Base-by-base conservation (phyloP, 2,113 vertebrate species). In the Hemiprocne comata region DNA sequence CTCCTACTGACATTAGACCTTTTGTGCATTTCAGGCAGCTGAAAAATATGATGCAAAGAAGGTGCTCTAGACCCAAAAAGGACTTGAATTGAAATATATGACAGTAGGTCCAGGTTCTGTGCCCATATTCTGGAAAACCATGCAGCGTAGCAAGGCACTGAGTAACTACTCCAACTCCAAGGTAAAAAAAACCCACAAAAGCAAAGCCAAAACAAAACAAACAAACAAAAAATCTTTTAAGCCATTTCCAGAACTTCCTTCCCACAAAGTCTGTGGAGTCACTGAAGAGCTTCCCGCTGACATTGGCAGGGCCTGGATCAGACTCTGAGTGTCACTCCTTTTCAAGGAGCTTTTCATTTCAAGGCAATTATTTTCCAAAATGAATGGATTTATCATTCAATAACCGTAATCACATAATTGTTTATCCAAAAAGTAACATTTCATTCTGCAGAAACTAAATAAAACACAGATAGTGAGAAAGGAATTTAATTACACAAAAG, bases 291-390 rank as follows among this genome's bases (percentile, higher is more conserved):
- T 66, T 78, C 65, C 24, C 13, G 33, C 3, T 53, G 34, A 65
- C 18, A 5, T 13, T 28, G 28, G 12, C n/a, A 24, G 29, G 18
- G 65, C 24, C 9, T 73, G 33, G 36, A 74, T 73, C 29, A 86
- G 24, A 67, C 12, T 51, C 54, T 50, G 17, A 42, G 31, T 40
- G 18, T 48, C 72, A 34, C 40, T 61, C 9, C 6, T 73, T 92
- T 70, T 26, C 15, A 76, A 87, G 55, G 38, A 74, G 19, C 6
- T 40, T 85, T 58, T 24, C 4, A 87, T 90, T 81, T 62, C 62
- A 78, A 90, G 42, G 31, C 21, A 89, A 89, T 72, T 83, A 60
- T 92, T 85, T 93, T 88, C n/a, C 62, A 81, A 77, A 85, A 51
- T 33, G 2, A 83, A 88, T 72, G 36, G 71, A 85, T 92, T 93